phyloP scores from a whole-genome alignment of 2,888 invertebrate genomes.

The Escarpia spicata region DNA sequence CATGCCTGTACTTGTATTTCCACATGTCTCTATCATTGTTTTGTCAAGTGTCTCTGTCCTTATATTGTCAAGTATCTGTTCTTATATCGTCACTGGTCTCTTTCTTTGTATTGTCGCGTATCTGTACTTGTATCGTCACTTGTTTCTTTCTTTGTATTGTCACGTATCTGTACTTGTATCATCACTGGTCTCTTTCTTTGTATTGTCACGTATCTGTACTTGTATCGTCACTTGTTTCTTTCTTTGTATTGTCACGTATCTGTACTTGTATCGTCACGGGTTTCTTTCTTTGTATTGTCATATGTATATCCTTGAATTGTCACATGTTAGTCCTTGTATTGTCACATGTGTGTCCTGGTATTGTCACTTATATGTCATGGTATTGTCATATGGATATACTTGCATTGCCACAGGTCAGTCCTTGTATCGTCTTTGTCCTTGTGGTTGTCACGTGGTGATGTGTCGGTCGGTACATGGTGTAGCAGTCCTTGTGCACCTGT shows the following conservation, averaged over 20 bases:
- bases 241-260: neutral
- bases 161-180: neutral
- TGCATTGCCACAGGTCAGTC: too few species aligned
- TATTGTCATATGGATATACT: too few species aligned
- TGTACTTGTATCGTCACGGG: neutral
- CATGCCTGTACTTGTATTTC: neutral
- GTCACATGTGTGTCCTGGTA: too few species aligned
- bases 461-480: too few species aligned
- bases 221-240: neutral
- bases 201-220: neutral
- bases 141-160: neutral
- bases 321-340: neutral
- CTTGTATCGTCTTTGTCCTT: too few species aligned
- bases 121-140: neutral
- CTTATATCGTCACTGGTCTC: neutral
- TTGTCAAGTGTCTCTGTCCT: neutral
- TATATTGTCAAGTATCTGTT: neutral
- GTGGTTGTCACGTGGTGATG: too few species aligned
- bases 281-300: neutral
- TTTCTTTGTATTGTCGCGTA: neutral
- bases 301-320: neutral
- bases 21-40: neutral
- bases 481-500: too few species aligned
- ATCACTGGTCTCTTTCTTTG: neutral
- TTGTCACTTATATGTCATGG: too few species aligned